phyloP scores from a whole-genome alignment of 2,797 vertebrate genomes.

The Merluccius polli region DNA sequence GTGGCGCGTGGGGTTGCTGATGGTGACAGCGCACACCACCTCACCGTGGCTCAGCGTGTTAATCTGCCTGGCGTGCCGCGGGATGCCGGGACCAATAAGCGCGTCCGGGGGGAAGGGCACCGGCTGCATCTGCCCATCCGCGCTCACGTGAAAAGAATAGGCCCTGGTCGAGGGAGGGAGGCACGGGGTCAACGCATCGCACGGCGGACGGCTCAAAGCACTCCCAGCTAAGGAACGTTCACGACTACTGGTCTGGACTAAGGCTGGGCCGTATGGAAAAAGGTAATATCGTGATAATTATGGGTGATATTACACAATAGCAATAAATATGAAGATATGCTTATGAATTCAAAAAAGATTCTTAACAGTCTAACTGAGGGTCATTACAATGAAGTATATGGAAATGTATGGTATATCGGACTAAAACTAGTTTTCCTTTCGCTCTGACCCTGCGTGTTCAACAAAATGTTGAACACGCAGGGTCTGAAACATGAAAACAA shows the following conservation, averaged over 20 bases:
- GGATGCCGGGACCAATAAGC: conserved; percentile 80
- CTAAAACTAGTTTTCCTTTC: no score
- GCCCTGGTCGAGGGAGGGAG: conserved; percentile 56
- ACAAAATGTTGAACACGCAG: not conserved
- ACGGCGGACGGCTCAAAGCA: not conserved
- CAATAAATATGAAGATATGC: no score
- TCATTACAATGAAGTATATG: no score
- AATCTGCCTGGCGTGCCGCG: conserved; percentile 80
- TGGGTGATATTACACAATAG: no score
- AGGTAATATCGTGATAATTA: no score
- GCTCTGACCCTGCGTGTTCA: no score
- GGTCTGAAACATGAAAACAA: not conserved
- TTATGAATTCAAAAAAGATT: no score
- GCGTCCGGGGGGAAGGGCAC: conserved; percentile 82
- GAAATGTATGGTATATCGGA: no score
- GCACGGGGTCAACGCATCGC: not conserved
- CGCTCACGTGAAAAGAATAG: conserved; percentile 81
- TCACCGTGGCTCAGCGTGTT: conserved; percentile 82
- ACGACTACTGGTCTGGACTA: no score
- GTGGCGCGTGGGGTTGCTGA: conserved; percentile 93
- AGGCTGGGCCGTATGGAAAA: no score
- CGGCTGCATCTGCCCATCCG: conserved; percentile 82
- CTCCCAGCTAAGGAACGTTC: no score
- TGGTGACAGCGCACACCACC: conserved; percentile 90
- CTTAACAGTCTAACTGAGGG: no score